phyloP scores from a whole-genome alignment of 2,113 vertebrate species.

The Tricholaema leucomelas region DNA sequence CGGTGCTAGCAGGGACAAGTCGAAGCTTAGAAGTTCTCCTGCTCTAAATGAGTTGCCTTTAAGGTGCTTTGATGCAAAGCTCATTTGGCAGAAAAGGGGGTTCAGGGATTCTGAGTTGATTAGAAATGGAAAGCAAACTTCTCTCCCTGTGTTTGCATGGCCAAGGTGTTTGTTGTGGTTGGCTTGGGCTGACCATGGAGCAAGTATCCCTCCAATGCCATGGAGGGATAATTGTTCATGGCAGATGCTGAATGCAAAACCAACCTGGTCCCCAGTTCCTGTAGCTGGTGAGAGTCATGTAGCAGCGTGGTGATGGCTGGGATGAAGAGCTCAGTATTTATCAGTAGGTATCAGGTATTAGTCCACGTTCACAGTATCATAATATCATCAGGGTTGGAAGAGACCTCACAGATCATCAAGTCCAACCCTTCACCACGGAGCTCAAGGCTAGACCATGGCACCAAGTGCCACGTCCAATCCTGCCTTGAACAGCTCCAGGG shows the following conservation, averaged over 20 bases:
- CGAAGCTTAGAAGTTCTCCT: constrained; percentile 40
- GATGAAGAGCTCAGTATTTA: background rate
- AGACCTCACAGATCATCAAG: no score
- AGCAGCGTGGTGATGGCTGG: accelerated
- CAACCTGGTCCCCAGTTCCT: background rate
- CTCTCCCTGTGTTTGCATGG: background rate
- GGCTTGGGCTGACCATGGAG: background rate
- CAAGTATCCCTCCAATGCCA: background rate
- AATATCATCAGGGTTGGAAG: no score
- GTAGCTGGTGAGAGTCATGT: accelerated
- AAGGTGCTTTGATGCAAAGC: constrained; percentile 20
- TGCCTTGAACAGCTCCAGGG: no score
- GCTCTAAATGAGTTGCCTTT: background rate
- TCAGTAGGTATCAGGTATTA: no score
- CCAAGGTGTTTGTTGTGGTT: accelerated
- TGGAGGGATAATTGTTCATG: accelerated
- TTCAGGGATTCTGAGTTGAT: background rate
- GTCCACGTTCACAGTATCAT: no score
- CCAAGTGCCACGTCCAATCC: no score
- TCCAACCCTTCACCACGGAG: no score
- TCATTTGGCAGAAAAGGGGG: background rate
- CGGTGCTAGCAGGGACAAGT: constrained; percentile 4
- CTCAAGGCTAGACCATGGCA: no score
- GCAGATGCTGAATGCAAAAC: background rate
- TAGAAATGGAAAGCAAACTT: background rate